phyloP scores from a whole-genome alignment of 2,797 vertebrate species.

The Octomys mimax region DNA sequence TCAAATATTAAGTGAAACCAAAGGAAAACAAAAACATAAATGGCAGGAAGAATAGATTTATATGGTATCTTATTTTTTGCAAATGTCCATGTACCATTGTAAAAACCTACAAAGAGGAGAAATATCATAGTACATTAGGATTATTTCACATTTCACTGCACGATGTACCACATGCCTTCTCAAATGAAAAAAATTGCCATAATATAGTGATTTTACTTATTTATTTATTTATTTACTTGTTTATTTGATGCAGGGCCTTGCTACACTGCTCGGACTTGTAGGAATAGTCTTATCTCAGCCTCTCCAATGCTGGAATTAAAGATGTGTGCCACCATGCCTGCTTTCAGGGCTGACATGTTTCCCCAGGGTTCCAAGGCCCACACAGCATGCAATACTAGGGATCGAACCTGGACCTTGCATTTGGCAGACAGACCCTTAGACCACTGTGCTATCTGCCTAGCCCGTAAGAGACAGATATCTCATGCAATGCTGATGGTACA shows the following conservation, averaged over 20 bases:
- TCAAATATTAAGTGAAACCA: background rate
- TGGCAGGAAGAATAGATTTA: background rate
- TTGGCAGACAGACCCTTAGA: too few species aligned
- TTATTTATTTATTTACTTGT: too few species aligned
- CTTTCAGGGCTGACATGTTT: too few species aligned
- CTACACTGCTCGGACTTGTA: too few species aligned
- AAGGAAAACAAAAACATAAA: background rate
- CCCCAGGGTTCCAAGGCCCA: too few species aligned
- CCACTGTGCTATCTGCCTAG: too few species aligned
- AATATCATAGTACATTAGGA: background rate
- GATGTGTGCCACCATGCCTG: too few species aligned
- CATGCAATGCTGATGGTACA: background rate
- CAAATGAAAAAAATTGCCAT: background rate
- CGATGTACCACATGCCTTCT: background rate
- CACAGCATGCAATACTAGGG: too few species aligned
- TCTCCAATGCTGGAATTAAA: too few species aligned
- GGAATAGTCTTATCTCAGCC: too few species aligned
- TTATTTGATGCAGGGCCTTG: too few species aligned
- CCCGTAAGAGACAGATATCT: background rate
- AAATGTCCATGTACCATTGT: background rate
- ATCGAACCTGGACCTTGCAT: too few species aligned
- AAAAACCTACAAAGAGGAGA: background rate
- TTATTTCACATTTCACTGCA: background rate
- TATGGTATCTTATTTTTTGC: background rate
- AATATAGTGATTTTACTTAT: background rate